Evolutionary conservation across 2,113 vertebrate species (phyloP), one percentile per base, ranked within the genome.

Genomic region (Todiramphus saurophagus): DNA sequence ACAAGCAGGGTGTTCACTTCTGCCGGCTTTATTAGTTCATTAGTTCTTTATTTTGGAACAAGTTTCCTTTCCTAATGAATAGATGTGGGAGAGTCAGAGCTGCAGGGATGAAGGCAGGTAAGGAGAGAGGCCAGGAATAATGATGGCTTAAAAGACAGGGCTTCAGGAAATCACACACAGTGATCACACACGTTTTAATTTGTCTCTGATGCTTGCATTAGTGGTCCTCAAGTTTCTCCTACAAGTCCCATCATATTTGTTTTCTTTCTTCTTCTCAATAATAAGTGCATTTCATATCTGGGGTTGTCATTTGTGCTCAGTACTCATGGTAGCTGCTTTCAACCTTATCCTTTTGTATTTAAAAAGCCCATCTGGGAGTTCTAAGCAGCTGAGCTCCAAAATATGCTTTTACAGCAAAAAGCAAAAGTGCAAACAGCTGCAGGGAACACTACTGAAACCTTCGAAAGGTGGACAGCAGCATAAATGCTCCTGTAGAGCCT

Each of bases 391-490:
- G 30, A 83, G 46, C 74, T 94, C 43, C 74, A 83, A 92, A 80
- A 50, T 8, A 74, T 76, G 76, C 59, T 87, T 93, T 89, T 86
- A 92, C 92, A 95, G 78, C 48, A 79, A 85, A 51, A 85, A 87
- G 62, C 14, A 76, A 35, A 90, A 81, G 63, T 68, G 56, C 37
- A 94, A 85, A 87, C 43, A 93, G 77, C 86, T 91, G 63, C 80
- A 80, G 92, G 76, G 60, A 90, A 33, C 4, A 0, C 43, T 58
- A 30, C 24, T 53, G 62, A 92, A 84, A 91, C 28, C 43, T 81
- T 80, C 28, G 41, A n/a, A 90, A 56, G 33, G 56, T 37, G 17
- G 30, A 53, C 69, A 62, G 39, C 13, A 84, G 28, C 15, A 46
- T 37, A 67, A 90, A 85, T 23, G 64, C 50, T 90, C 43, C 44